These are phyloP conservation scores for Manis javanica DNA, from an alignment of 2,797 vertebrate genomes.

Conservation along the genomic window DNA sequence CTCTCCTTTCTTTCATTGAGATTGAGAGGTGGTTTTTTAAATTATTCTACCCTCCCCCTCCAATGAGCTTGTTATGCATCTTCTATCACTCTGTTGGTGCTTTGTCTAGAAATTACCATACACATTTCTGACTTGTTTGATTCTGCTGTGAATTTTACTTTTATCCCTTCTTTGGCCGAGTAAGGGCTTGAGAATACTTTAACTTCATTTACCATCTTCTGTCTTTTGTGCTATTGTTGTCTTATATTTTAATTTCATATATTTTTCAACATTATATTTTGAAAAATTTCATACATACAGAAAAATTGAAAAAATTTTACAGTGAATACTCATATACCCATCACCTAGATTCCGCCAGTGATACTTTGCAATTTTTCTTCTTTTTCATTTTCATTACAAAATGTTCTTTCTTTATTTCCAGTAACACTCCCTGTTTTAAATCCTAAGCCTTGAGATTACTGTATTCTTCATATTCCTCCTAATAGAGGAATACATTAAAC, in stretches of 20 bases:
- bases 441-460: background rate
- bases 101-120: background rate
- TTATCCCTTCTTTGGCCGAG: background rate
- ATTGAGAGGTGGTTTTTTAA: background rate
- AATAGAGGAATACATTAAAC: background rate
- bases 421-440: background rate
- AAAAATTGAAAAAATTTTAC: background rate
- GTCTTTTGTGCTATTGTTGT: background rate
- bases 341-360: background rate
- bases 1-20: background rate
- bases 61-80: background rate
- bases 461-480: background rate
- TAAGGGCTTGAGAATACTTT: background rate
- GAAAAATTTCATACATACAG: background rate
- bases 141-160: background rate
- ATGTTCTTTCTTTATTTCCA: background rate
- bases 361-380: background rate
- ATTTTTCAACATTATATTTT: background rate
- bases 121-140: background rate
- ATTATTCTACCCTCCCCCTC: background rate
- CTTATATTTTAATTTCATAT: background rate
- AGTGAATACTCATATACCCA: background rate
- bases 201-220: background rate
- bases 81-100: background rate
- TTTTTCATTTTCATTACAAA: background rate